phyloP scores from a whole-genome alignment of 2,113 vertebrate genomes.

The Orycteropus afer region DNA sequence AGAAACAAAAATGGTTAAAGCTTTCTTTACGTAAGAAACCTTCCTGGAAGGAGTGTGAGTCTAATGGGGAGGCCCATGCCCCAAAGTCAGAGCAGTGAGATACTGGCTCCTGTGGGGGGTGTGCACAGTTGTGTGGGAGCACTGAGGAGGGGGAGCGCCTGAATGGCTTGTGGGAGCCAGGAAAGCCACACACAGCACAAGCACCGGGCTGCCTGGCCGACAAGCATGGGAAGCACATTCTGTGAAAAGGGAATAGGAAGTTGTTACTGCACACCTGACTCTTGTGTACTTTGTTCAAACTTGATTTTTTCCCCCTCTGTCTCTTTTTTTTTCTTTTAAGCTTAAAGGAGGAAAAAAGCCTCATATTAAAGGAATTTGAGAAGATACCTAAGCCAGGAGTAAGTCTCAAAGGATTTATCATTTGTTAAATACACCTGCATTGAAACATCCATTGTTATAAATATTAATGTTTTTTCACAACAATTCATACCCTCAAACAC shows the following conservation, averaged over 20 bases:
- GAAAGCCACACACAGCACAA: neutral
- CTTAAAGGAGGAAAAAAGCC: conserved; percentile 90
- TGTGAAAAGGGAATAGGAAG: neutral
- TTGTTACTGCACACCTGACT: neutral
- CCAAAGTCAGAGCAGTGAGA: no score
- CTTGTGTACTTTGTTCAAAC: conserved; percentile 10
- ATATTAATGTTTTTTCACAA: neutral
- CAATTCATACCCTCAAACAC: neutral
- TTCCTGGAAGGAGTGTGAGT: neutral
- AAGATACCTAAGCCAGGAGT: conserved; percentile 88
- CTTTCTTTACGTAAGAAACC: neutral
- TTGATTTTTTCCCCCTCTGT: neutral
- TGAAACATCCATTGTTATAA: conserved; percentile 40
- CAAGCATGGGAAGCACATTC: neutral
- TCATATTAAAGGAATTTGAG: conserved; percentile 89
- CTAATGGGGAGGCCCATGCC: rapidly evolving
- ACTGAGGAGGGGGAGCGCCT: neutral
- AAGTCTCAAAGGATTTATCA: conserved; percentile 81
- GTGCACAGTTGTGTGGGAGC: rapidly evolving
- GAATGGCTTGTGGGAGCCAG: neutral
- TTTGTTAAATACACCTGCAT: conserved; percentile 29
- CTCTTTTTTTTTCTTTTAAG: conserved; percentile 76
- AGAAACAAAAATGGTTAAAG: neutral
- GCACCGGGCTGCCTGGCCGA: neutral
- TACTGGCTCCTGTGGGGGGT: neutral